Evolutionary conservation across 2,888 invertebrate genomes (phyloP).

Genomic region (Tipula confusa): DNA sequence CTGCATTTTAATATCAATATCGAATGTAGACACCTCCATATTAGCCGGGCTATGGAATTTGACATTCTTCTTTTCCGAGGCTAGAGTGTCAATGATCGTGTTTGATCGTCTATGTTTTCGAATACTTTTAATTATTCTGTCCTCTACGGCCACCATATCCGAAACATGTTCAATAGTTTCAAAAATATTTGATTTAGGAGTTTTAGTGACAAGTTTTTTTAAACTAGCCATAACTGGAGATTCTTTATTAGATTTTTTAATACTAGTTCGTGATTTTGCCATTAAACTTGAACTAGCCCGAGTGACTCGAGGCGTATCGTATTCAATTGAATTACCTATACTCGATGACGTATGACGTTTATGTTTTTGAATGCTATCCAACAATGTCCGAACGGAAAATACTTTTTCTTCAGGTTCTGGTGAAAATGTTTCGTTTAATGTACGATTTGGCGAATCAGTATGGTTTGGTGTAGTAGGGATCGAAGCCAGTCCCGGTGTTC

Average conservation of each 20-base stretch:
- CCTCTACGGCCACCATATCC: background rate
- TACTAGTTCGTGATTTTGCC: background rate
- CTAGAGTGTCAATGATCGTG: slow-evolving; percentile 38
- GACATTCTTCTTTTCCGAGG: slow-evolving; percentile 37
- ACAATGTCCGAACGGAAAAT: background rate
- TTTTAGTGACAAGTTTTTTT: background rate
- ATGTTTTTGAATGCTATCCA: background rate
- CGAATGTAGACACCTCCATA: slow-evolving; percentile 38
- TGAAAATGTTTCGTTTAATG: slow-evolving; percentile 21
- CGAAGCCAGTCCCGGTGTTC: background rate
- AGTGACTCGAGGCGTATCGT: background rate
- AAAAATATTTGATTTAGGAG: background rate
- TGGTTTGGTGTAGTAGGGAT: background rate
- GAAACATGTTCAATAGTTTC: background rate
- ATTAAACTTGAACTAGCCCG: background rate
- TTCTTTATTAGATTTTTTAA: background rate
- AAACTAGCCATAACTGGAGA: background rate
- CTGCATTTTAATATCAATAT: slow-evolving; percentile 34
- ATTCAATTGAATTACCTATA: background rate
- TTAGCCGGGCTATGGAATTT: slow-evolving; percentile 43
- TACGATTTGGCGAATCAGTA: background rate
- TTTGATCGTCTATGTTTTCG: slow-evolving; percentile 41
- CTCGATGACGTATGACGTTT: background rate
- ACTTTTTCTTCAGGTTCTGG: background rate
- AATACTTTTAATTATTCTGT: slow-evolving; percentile 33